These are phyloP conservation scores for Dynastes grantii DNA, from an alignment of 2,888 invertebrate genomes.

Conservation along the genomic window DNA sequence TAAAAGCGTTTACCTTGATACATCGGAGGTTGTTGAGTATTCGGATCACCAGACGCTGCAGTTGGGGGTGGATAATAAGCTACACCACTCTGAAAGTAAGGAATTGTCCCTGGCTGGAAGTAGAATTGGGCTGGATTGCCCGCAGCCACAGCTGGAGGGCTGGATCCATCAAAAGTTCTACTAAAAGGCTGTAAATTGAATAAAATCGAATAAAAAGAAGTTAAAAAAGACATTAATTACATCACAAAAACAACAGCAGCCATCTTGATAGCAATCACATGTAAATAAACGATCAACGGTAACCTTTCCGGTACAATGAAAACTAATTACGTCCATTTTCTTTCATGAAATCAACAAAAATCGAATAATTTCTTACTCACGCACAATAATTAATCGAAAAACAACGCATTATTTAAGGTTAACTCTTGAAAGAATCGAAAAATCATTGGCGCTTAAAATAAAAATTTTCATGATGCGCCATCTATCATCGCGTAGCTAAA, in stretches of 20 bases:
- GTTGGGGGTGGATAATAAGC: constrained; percentile 65
- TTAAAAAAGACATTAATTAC: constrained; percentile 24
- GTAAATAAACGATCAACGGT: constrained; percentile 24
- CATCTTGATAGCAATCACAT: not conserved
- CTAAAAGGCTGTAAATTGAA: constrained; percentile 68
- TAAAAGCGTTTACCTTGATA: constrained; percentile 64
- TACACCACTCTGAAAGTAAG: constrained; percentile 68
- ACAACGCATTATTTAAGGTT: too few species aligned
- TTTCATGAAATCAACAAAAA: too few species aligned
- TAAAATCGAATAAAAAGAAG: not conserved
- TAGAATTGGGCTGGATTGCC: constrained; percentile 68
- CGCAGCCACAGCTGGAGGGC: constrained; percentile 72
- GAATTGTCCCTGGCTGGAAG: constrained; percentile 68
- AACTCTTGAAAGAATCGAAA: not conserved
- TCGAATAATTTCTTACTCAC: too few species aligned
- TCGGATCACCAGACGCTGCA: constrained; percentile 64
- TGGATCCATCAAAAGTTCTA: constrained; percentile 73
- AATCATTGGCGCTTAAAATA: not conserved
- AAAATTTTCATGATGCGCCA: not conserved
- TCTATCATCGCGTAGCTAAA: not conserved
- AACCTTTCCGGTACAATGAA: constrained; percentile 20
- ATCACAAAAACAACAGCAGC: not conserved
- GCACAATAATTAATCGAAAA: too few species aligned
- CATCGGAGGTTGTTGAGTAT: constrained; percentile 64
- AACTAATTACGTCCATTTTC: constrained; percentile 24